Evolutionary conservation across 2,113 vertebrate genomes (phyloP).

Genomic region (Capricornis sumatraensis): DNA sequence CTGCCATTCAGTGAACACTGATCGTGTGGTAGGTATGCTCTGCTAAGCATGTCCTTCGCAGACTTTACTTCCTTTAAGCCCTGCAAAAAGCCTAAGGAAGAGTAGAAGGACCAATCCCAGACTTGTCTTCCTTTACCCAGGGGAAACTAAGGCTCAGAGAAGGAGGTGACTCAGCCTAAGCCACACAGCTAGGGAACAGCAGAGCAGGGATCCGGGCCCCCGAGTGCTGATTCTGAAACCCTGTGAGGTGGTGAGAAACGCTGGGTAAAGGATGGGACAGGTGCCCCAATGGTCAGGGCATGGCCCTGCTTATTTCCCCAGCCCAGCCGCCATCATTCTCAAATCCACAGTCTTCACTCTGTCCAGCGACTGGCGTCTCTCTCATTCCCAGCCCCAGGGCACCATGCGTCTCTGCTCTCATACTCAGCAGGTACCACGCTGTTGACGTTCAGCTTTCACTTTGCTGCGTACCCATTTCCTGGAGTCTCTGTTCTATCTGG

Average conservation of each 20-base stretch:
- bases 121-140: not conserved
- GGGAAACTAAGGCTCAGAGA: not conserved
- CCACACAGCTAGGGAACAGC: not conserved
- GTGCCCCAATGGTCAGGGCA: not conserved
- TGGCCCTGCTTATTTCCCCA: not conserved
- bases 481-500: not conserved
- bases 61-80: not conserved
- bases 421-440: not conserved
- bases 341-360: not conserved
- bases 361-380: not conserved
- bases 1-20: not conserved
- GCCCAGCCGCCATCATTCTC: accelerated
- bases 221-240: not conserved
- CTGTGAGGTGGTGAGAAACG: not conserved
- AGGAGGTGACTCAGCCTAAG: not conserved
- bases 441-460: not conserved
- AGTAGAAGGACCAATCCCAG: not conserved
- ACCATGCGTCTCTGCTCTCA: accelerated
- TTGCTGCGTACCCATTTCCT: not conserved
- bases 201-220: not conserved
- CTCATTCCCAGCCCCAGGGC: accelerated
- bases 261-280: not conserved
- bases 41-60: not conserved
- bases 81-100: not conserved
- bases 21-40: too few relatives aligned